These are phyloP conservation scores for Argynnis bischoffii DNA, from an alignment of 2,888 invertebrate species.

Conservation along the genomic window DNA sequence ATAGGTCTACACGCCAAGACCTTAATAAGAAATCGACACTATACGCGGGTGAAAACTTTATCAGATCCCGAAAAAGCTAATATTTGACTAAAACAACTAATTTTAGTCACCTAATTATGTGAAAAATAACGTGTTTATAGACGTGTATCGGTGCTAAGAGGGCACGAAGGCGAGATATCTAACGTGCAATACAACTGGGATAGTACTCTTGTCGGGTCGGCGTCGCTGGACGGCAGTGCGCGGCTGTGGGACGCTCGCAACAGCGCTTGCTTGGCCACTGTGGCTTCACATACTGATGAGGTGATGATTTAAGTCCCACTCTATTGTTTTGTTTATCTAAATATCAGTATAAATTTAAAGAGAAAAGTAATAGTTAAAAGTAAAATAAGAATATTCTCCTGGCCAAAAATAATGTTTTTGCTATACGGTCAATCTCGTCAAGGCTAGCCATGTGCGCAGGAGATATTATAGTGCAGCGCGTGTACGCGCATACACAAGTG, in stretches of 20 bases:
- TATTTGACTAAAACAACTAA: too few relatives aligned
- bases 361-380: too few relatives aligned
- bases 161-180: constrained; percentile 86
- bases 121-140: constrained; percentile 54
- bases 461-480: too few relatives aligned
- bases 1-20: too few relatives aligned
- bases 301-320: constrained; percentile 47
- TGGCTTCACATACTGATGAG: constrained; percentile 85
- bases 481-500: not conserved
- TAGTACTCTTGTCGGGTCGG: constrained; percentile 85
- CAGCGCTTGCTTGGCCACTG: constrained; percentile 80
- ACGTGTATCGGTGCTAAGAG: constrained; percentile 80
- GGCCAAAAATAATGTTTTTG: too few relatives aligned
- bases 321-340: not conserved
- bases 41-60: too few relatives aligned
- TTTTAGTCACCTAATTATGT: too few relatives aligned
- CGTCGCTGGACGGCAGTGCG: constrained; percentile 87
- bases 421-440: too few relatives aligned
- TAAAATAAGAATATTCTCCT: too few relatives aligned
- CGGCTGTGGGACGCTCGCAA: constrained; percentile 86
- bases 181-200: constrained; percentile 87
- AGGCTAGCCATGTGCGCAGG: too few relatives aligned
- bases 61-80: too few relatives aligned
- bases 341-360: not conserved
- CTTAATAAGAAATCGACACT: too few relatives aligned